These are phyloP conservation scores for Tenthredo notha DNA, from an alignment of 2,888 invertebrate genomes.

Conservation along the genomic window DNA sequence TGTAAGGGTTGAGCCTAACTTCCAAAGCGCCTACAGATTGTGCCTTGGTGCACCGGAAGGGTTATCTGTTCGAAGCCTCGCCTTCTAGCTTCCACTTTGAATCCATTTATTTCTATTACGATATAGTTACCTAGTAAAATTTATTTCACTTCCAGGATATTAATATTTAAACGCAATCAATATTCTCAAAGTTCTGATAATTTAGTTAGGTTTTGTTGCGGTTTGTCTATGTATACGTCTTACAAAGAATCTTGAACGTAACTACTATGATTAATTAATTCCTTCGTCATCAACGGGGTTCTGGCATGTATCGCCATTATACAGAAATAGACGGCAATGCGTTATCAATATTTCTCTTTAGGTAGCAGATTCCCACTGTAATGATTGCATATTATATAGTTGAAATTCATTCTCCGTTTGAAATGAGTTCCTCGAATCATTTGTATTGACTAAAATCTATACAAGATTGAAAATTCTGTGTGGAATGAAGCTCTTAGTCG, in stretches of 20 bases:
- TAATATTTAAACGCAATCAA: conserved; percentile 15
- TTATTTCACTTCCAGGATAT: conserved; percentile 10
- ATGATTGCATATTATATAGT: background rate
- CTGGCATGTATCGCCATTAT: background rate
- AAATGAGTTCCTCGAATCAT: background rate
- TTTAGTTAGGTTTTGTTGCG: conserved; percentile 8
- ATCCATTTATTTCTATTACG: conserved; percentile 38
- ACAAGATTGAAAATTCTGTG: background rate
- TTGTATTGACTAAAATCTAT: background rate
- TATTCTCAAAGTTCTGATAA: background rate
- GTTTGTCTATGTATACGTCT: background rate
- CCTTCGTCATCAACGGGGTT: background rate
- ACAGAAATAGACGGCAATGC: background rate
- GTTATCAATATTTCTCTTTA: background rate
- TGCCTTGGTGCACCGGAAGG: conserved; percentile 34
- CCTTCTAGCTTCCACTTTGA: conserved; percentile 1
- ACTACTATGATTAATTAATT: conserved; percentile 9
- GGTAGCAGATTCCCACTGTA: background rate
- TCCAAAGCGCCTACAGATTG: conserved; percentile 9
- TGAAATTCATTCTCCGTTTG: background rate
- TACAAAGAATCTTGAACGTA: background rate
- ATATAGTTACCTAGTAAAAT: conserved; percentile 15
- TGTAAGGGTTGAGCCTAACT: conserved; percentile 37
- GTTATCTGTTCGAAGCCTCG: conserved; percentile 26
- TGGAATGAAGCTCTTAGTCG: background rate